Evolutionary conservation across 2,888 invertebrate genomes (phyloP), one percentile per base, ranked within the genome.

Genomic region (Drosophila buzzatii): DNA sequence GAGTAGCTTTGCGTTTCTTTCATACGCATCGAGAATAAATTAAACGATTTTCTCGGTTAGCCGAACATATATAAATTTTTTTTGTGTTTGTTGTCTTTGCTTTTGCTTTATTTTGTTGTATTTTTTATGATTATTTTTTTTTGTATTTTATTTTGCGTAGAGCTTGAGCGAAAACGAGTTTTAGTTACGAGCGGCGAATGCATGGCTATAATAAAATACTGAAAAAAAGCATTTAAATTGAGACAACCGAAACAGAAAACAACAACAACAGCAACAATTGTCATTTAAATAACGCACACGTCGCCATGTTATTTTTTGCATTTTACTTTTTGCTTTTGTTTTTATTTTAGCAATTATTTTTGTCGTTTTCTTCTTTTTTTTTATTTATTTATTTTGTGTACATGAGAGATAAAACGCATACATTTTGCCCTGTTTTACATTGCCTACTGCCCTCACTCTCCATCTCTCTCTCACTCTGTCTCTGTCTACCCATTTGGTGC

Each of bases 231-330:
- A 79, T 89, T 89, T 76, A 76, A 89, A 86, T 84, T 89, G 76
- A 84, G 88, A 78, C 81, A 83, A 47, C 55, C 65, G 58, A 41
- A 75, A 31, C 20, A 61, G 49, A 42, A 65, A 58, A 39, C 37
- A 16, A 16, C 7, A n/a, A 5, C 27, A 49, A n/a, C 70, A 71
- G 73, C 73, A 72, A 85, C 18, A 75, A 86, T 89, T 84, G 83
- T 83, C 81, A 85, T 85, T 85, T 85, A 86, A 85, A 85, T 89
- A 89, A 89, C 84, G 89, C 89, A 86, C 76, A 89, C 89, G 79
- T 83, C 80, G 82, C 70, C 85, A 86, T 81, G 71, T 79, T 87
- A 68, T 63, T 70, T 27, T 60, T 67, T 73, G 47, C 52, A n/a
- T 72, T 45, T 73, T 49, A 41, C 14, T 33, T 60, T 63, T 47